phyloP scores from a whole-genome alignment of 2,888 invertebrate species.

The Cantharis rufa region DNA sequence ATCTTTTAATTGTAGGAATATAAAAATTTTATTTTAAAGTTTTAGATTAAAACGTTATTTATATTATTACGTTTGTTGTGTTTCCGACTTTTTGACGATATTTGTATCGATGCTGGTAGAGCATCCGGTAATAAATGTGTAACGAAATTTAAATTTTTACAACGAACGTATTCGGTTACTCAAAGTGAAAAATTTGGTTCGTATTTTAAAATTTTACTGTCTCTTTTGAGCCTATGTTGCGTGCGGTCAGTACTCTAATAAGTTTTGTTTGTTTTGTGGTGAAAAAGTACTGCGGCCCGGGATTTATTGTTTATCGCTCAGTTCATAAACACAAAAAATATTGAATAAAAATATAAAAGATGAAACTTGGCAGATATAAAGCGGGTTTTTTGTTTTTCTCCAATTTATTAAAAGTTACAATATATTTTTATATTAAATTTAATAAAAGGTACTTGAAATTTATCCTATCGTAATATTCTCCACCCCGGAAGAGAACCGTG shows the following conservation, averaged over 20 bases:
- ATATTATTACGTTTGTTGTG: not conserved
- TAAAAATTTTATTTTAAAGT: not conserved
- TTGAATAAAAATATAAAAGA: not conserved
- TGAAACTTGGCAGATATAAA: not conserved
- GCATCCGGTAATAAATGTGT: not conserved
- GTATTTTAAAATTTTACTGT: not conserved
- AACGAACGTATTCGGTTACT: not conserved
- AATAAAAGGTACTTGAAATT: not conserved
- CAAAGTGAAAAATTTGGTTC: not conserved
- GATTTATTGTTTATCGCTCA: not conserved
- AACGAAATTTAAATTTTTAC: too few relatives aligned
- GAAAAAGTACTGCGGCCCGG: not conserved
- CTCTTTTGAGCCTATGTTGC: not conserved
- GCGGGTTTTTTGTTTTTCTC: not conserved
- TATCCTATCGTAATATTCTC: not conserved
- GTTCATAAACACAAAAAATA: not conserved
- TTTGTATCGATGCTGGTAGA: not conserved
- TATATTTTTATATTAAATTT: not conserved
- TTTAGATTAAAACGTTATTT: not conserved
- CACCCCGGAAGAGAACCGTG: not conserved
- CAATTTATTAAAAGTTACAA: not conserved
- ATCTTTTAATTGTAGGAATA: not conserved
- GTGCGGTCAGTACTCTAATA: not conserved
- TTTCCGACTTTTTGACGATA: not conserved
- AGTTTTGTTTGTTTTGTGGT: not conserved